Evolutionary conservation across 2,888 invertebrate genomes (phyloP), one percentile per base, ranked within the genome.

Genomic region (Oasisia sp.): DNA sequence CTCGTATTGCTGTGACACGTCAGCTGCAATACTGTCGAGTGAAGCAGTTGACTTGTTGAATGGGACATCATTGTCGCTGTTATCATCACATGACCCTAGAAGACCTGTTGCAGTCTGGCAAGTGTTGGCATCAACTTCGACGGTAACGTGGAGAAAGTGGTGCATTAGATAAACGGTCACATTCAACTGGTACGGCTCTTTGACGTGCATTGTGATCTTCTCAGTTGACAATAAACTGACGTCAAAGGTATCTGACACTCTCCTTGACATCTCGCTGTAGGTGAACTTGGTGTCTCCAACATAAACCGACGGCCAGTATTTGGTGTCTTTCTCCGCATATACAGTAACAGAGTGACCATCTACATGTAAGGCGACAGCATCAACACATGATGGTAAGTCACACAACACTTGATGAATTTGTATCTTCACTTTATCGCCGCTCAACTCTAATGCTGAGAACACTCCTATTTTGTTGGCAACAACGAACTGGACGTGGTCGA

Each of bases 361-460:
- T 32, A 32, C 32, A 11, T 74, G 92, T 0, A 94, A 90, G 19
- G 94, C 94, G 14, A 94, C 92, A 32, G 94, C 94, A 8, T 94
- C 94, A 38, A 94, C 92, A 92, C 95, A 95, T 19, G 94, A 93
- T 9, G 94, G 94, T 91, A 92, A 93, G 5, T 94, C 92, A 92
- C 95, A 95, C 92, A 93, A 93, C 0, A 94, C 94, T 91, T 94
- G 94, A 56, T 94, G 94, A 0, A 93, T 93, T 91, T 95, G 94
- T 4, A 94, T 93, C 11, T 94, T 93, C 12, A 94, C 44, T 32
- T 19, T 45, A 32, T 56, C 58, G 44, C 58, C 91, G 32, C 32
- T 74, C 58, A 32, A 32, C 89, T 74, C 58, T 32, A 91, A 91
- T 45, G 74, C 19, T 1, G 32, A 32, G 58, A 74, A 56, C 74